Conservation (phyloP, 2,113 vertebrate genomes). For the Naja naja region DNA sequence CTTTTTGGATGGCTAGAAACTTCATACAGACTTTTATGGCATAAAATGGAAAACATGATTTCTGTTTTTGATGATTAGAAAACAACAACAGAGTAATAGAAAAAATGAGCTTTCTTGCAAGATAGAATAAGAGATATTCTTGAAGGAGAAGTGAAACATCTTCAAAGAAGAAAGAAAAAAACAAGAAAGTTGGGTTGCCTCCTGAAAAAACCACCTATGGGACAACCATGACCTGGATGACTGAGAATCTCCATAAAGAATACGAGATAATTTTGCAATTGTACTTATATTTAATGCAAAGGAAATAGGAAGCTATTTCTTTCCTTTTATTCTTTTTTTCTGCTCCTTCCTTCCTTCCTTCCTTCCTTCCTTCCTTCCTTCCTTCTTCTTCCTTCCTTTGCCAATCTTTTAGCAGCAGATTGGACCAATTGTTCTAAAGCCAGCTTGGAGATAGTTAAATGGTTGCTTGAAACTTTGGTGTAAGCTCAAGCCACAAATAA, state of each 20-base stretch:
- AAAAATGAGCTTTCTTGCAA: background rate
- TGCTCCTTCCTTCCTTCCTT: no score
- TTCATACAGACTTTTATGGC: background rate
- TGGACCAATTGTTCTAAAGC: background rate
- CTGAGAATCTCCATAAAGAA: background rate
- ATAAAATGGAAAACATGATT: background rate
- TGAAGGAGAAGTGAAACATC: no score
- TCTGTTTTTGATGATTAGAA: background rate
- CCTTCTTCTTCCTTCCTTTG: background rate
- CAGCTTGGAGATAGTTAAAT: background rate
- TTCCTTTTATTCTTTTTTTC: background rate
- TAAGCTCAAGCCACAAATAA: background rate
- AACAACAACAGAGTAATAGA: background rate
- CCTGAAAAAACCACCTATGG: no score
- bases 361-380: no score
- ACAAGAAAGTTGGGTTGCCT: no score
- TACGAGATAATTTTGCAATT: background rate
- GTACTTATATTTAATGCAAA: background rate
- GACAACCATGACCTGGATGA: no score
- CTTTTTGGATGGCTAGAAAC: background rate
- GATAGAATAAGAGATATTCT: no score
- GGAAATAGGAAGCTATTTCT: background rate
- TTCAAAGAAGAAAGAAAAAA: no score
- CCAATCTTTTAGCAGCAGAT: background rate
- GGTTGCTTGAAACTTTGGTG: background rate